A percentile compares a stretch with the other conserved stretches of the same genome.
These are phyloP conservation scores for Empidonax alnorum DNA, from an alignment of 2,113 vertebrate genomes.

Conservation along the genomic window DNA sequence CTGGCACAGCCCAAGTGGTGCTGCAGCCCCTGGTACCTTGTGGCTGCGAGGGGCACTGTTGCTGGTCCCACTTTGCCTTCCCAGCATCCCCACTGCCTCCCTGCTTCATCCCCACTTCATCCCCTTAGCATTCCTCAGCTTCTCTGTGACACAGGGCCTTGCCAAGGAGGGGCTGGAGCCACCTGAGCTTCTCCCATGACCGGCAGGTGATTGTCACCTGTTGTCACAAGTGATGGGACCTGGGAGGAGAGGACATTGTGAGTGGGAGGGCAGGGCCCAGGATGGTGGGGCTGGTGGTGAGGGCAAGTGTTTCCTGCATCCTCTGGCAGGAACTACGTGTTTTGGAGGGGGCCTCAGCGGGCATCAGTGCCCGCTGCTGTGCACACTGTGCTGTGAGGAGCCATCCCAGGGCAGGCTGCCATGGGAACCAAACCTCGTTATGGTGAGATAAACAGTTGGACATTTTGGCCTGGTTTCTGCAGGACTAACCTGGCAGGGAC, in stretches of 20 bases:
- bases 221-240: neutral
- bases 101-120: neutral
- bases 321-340: neutral
- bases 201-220: neutral
- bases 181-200: fast-evolving
- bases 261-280: neutral
- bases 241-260: neutral
- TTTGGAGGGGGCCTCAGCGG: neutral
- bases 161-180: neutral
- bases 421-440: conserved; percentile 56
- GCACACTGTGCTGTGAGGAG: neutral
- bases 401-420: conserved; percentile 24
- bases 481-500: conserved; percentile 30
- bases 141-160: fast-evolving
- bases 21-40: neutral
- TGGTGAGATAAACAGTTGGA: conserved; percentile 48
- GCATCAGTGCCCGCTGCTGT: fast-evolving
- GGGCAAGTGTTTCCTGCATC: neutral
- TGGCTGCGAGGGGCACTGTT: neutral
- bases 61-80: neutral
- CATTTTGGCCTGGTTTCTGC: conserved; percentile 36
- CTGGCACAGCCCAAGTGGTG: neutral
- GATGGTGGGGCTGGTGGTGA: fast-evolving
- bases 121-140: fast-evolving
- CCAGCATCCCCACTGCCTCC: neutral